Evolutionary conservation across 2,888 invertebrate species (phyloP), one percentile per base, ranked within the genome.

Genomic region (Cremastobaeus sp.): DNA sequence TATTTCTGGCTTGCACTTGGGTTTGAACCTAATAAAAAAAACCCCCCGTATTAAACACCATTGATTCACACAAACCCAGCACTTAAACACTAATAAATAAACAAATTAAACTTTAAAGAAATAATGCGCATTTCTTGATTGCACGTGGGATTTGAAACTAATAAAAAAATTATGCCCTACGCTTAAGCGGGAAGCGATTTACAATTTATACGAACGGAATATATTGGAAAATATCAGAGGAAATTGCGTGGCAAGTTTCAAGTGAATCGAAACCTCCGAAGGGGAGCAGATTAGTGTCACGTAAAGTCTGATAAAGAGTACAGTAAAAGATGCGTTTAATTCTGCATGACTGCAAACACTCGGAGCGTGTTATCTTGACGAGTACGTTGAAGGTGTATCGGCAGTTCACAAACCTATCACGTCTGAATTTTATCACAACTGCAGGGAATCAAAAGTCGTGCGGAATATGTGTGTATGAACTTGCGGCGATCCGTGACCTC

Each of bases 401-500:
- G 69, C 69, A 62, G 62, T 71, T 64, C 43, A 35, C 57, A 64
- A 18, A 28, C 64, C 47, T 74, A 71, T 64, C 71, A 39, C 68
- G 66, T 52, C 18, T 35, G 39, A 66, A 50, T 57, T 66, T 55
- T 37, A 60, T 59, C 55, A 54, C 20, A 12, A 32, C 45, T 34
- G 57, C 28, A 45, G 59, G 12, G 32, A 39, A 69, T 43, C 52
- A 35, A 17, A 57, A 50, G 62, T 50, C 47, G 70, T n/a, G 15
- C 48, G 37, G 30, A 48, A 47, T 54, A 37, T 54, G 54, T 35
- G 64, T 39, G 9, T 50, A 59, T 59, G 68, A 68, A 69, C 74
- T 57, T 54, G 77, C 52, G 74, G 71, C 76, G 78, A 82, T 80
- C 79, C 82, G 69, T 83, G 83, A 83, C 81, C 83, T 79, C 81